Evolutionary conservation across 2,797 vertebrate species (phyloP), one percentile per base, ranked within the genome.

Genomic region (Enteromius unitaeniatus): DNA sequence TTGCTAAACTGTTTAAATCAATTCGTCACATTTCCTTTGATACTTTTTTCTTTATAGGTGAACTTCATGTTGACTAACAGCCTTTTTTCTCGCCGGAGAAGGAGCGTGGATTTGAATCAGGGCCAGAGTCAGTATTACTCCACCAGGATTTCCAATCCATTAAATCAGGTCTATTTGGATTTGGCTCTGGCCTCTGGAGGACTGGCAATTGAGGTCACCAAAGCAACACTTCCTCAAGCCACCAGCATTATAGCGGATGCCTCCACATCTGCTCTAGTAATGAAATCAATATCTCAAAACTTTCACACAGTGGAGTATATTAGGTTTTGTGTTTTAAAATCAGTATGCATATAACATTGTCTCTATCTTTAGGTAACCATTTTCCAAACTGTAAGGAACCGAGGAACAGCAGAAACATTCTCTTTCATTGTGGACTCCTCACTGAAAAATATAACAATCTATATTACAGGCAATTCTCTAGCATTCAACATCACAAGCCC

Each of bases 181-280:
- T 47, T 95, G 42, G 89, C 94, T 81, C 89, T 89, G 82, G 78
- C 83, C 0, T 94, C 94, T 42, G 94, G 94, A 26, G 94, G 94
- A 7, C 88, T 85, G 64, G 85, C 77, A 21, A 89, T 94, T 0
- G 82, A 92, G 64, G 88, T 94, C 76, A 72, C 86, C 11, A 92
- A 90, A 68, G 67, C 0, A 9, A 85, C 90, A 10, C 89, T 95
- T 34, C 49, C 76, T 0, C 8, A 14, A 1, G 92, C 92, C 65
- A 87, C 88, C 60, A 84, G 45, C 78, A 87, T 93, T 82, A 89
- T 93, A 19, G 78, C 45, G 0, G 86, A 92, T 31, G 89, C 90
- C 10, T 81, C 90, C 84, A 90, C 21, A 17, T 73, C 89, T 40
- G 89, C 92, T 23, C 65, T 92, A 92, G 94, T 95, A 91, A 85